Base-by-base conservation (phyloP, 2,797 vertebrate genomes). In the Gymnoscopelus microlampas region DNA sequence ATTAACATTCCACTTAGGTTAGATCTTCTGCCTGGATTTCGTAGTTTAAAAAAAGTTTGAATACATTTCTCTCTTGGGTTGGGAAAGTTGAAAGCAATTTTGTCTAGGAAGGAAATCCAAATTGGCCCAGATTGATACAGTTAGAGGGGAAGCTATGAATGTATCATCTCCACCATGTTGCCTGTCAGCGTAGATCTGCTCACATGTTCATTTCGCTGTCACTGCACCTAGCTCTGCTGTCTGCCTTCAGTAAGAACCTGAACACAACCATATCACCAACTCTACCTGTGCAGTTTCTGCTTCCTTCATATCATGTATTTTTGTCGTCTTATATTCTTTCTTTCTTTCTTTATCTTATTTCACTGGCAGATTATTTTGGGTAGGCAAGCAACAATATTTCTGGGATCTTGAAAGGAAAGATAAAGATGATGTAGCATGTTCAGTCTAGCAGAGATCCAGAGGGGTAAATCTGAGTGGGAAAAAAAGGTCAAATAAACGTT, bases 231-330 rank as follows among this genome's bases (percentile, higher is more conserved):
- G 58, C 66, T 79, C 70, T 6, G 63, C 48, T 65, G 68, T 70
- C 79, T 73, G 73, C 58, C 74, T 81, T 78, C 71, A 13, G 63
- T 55, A 75, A 79, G 81, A 81, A 83, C 71, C 74, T 83, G 80
- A 65, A 23, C 71, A 71, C 81, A 77, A 78, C 86, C 54, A 61
- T 84, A 85, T 83, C 82, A 85, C 83, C 79, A 79, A 78, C 68
- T 87, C 65, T 70, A 76, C 80, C 73, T 71, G 81, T 80, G 64
- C 70, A 23, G 0, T 61, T 78, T 75, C 80, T 63, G 59, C 19
- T 83, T 71, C 49, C 23, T 32, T 55, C 32, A 11, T 57, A 4
- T 57, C 14, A 44, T 19, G 11, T 14, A n/a, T 14, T 50, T 23
- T 5, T 76, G 26, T 56, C 29, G 50, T 77, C 54, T 68, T 48